Evolutionary conservation across 2,888 invertebrate genomes (phyloP).

Genomic region (Clostera curtula): DNA sequence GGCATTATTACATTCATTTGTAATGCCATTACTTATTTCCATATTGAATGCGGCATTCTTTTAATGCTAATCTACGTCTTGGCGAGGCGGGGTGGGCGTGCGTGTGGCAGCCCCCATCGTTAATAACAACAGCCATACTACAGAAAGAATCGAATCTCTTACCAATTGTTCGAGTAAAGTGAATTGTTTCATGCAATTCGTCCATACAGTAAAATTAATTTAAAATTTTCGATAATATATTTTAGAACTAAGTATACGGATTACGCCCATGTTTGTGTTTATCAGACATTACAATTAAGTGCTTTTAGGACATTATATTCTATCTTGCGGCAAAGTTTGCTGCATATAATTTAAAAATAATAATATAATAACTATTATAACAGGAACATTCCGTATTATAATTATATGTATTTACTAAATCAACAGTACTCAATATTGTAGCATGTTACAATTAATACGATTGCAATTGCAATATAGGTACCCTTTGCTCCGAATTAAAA

Average conservation of each 20-base stretch:
- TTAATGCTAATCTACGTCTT: conserved; percentile 14
- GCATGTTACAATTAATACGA: conserved; percentile 10
- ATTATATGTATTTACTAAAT: too few relatives aligned
- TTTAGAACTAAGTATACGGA: too few relatives aligned
- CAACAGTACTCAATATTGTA: too few relatives aligned
- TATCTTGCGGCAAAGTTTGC: too few relatives aligned
- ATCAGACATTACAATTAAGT: too few relatives aligned
- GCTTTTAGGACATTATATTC: too few relatives aligned
- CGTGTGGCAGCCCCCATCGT: conserved; percentile 29
- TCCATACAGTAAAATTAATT: conserved; percentile 1
- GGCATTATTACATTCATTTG: neutral
- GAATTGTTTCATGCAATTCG: conserved; percentile 11
- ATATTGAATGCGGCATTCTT: conserved; percentile 17
- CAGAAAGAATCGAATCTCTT: conserved; percentile 26
- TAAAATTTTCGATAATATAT: neutral
- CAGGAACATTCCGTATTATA: too few relatives aligned
- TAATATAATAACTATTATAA: too few relatives aligned
- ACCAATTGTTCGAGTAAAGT: conserved; percentile 24
- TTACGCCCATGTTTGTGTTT: too few relatives aligned
- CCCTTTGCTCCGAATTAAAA: conserved; percentile 18
- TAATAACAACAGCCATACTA: conserved; percentile 36
- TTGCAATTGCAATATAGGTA: conserved; percentile 23
- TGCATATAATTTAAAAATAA: too few relatives aligned
- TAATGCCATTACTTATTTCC: conserved; percentile 2
- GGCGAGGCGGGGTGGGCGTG: conserved; percentile 36